Conservation (phyloP, 1,140 invertebrate species). For the Mactra quadrangularis region DNA sequence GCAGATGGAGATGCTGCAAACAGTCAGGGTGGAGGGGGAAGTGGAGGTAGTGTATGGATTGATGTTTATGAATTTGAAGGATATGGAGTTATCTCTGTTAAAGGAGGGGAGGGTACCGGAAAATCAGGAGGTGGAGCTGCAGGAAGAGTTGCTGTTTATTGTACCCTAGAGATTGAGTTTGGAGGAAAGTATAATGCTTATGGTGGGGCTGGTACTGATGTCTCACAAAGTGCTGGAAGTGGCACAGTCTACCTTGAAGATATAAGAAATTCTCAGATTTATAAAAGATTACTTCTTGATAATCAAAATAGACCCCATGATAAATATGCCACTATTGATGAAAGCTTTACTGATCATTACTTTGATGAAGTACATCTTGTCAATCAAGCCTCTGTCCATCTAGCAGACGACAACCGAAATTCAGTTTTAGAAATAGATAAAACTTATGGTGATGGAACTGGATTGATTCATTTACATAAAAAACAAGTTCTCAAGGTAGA, state of each 20-base stretch:
- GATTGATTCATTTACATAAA: slow-evolving; percentile 72
- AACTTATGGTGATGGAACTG: slow-evolving; percentile 70
- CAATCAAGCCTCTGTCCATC: slow-evolving; percentile 68
- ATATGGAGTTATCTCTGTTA: slow-evolving; percentile 68
- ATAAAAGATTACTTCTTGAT: slow-evolving; percentile 70
- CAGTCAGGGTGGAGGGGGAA: slow-evolving; percentile 5
- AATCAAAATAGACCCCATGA: slow-evolving; percentile 69
- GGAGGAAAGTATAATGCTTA: slow-evolving; percentile 68
- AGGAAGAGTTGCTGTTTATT: slow-evolving; percentile 72
- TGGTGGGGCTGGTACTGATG: slow-evolving; percentile 66
- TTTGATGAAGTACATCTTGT: slow-evolving; percentile 76
- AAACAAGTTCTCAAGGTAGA: slow-evolving; percentile 71
- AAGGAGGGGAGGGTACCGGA: slow-evolving; percentile 67
- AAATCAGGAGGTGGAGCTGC: slow-evolving; percentile 71
- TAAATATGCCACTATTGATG: slow-evolving; percentile 73
- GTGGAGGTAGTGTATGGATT: slow-evolving; percentile 59
- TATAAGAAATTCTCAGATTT: slow-evolving; percentile 54
- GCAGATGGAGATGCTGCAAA: slow-evolving; percentile 28
- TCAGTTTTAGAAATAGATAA: slow-evolving; percentile 63
- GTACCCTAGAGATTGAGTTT: slow-evolving; percentile 63
- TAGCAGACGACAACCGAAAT: slow-evolving; percentile 54
- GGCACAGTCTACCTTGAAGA: slow-evolving; percentile 77
- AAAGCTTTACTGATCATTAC: slow-evolving; percentile 61
- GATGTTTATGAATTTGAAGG: slow-evolving; percentile 72
- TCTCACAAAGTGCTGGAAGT: slow-evolving; percentile 65